Conservation (phyloP, 2,888 invertebrate species). For the Aphidius colemani region DNA sequence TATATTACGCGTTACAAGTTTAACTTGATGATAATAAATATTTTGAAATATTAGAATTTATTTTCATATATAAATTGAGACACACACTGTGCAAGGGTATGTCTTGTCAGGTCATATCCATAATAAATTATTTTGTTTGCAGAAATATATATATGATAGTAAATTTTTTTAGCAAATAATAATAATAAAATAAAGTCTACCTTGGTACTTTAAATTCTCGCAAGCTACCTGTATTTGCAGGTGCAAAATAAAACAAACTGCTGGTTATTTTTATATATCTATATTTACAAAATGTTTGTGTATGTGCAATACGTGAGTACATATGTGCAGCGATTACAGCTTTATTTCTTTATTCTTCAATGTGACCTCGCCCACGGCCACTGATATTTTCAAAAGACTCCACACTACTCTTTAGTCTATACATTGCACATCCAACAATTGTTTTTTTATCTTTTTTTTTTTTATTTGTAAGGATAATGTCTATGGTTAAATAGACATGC, state of each 20-base stretch:
- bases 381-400: constrained; percentile 11
- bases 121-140: too few species aligned
- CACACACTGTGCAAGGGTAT: too few species aligned
- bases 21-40: too few species aligned
- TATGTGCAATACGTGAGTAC: neutral
- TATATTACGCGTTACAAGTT: too few species aligned
- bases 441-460: neutral
- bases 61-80: neutral
- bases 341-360: constrained; percentile 8
- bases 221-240: neutral
- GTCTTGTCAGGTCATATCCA: too few species aligned
- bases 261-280: constrained; percentile 1
- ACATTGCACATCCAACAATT: neutral
- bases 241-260: neutral
- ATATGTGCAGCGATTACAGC: constrained; percentile 18
- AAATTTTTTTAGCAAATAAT: too few species aligned
- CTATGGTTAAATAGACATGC: neutral
- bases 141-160: too few species aligned
- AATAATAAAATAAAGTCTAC: too few species aligned
- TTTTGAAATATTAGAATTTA: neutral
- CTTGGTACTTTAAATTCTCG: too few species aligned
- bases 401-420: neutral
- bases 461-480: too few species aligned
- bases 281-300: neutral
- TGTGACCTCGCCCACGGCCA: constrained; percentile 12